Evolutionary conservation across 2,113 vertebrate genomes (phyloP).

Genomic region (Sus scrofa): DNA sequence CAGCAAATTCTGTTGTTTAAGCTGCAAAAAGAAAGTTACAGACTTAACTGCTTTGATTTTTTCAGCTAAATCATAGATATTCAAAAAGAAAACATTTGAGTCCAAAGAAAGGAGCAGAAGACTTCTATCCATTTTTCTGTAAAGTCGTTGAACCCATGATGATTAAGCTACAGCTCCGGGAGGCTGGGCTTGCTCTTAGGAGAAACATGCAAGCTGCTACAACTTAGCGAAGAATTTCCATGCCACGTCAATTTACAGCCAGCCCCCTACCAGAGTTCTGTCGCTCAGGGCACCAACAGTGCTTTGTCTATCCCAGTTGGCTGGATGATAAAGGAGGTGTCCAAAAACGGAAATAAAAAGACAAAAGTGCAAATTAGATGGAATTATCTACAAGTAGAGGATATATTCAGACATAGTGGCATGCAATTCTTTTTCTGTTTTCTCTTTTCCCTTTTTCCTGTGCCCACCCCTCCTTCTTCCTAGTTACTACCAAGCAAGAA

Average conservation of each 20-base stretch:
- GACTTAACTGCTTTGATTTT: slow-evolving; percentile 76
- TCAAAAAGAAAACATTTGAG: slow-evolving; percentile 61
- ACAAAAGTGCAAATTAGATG: slow-evolving; percentile 80
- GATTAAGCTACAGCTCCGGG: slow-evolving; percentile 76
- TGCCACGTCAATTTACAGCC: slow-evolving; percentile 93
- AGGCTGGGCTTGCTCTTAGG: slow-evolving; percentile 70
- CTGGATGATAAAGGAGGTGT: slow-evolving; percentile 79
- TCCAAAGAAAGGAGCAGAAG: slow-evolving; percentile 61
- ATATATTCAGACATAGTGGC: slow-evolving; percentile 67
- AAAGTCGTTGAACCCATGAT: slow-evolving; percentile 30
- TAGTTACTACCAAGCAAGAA: slow-evolving; percentile 29
- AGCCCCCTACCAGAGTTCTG: slow-evolving; percentile 88
- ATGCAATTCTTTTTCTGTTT: slow-evolving; percentile 62
- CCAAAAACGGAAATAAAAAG: slow-evolving; percentile 86
- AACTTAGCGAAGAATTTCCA: slow-evolving; percentile 90
- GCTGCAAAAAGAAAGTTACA: slow-evolving; percentile 57
- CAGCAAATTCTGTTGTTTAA: slow-evolving; percentile 79
- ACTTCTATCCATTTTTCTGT: slow-evolving; percentile 84
- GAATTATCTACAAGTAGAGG: slow-evolving; percentile 83
- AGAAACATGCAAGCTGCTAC: slow-evolving; percentile 82
- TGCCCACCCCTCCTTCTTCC: slow-evolving; percentile 23
- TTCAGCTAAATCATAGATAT: slow-evolving; percentile 77
- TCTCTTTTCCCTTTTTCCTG: slow-evolving; percentile 43
- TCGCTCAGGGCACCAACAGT: slow-evolving; percentile 83
- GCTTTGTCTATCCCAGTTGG: slow-evolving; percentile 88